Conservation (phyloP, 2,113 vertebrate species). For the Xenotilapia caudafasciata region DNA sequence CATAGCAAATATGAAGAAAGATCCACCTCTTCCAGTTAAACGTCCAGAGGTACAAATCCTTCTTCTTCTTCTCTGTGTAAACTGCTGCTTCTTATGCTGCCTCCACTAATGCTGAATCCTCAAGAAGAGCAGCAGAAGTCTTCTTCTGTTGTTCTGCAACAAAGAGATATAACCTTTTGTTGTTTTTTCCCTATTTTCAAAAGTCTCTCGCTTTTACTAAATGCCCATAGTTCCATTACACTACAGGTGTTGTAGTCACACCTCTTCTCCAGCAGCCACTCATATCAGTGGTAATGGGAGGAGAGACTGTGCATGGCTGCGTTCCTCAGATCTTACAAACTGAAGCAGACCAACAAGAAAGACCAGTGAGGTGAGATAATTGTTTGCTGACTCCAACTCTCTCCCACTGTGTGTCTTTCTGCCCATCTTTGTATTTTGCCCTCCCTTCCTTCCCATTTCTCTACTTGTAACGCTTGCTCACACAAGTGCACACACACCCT, state of each 20-base stretch:
- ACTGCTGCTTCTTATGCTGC: not conserved
- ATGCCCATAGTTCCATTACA: not conserved
- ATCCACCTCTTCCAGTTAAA: not conserved
- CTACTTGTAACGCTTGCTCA: not conserved
- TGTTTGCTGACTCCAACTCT: constrained; percentile 16
- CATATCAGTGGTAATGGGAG: not conserved
- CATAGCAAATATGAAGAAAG: not conserved
- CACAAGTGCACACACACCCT: not conserved
- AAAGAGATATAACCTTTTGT: not conserved
- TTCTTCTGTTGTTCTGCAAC: not conserved
- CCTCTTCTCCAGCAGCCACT: constrained; percentile 10
- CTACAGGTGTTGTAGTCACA: not conserved
- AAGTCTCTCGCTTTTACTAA: not conserved
- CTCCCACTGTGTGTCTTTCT: not conserved
- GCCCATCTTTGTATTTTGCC: not conserved
- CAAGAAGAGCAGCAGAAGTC: not conserved
- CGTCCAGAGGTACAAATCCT: not conserved
- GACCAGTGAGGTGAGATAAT: constrained; percentile 69
- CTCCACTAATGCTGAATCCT: not conserved
- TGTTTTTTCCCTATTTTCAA: not conserved
- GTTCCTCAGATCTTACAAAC: constrained; percentile 36
- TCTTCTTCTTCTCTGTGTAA: not conserved
- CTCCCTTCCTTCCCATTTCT: constrained; percentile 14
- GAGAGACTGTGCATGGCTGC: not conserved
- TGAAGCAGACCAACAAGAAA: constrained; percentile 67